A percentile compares a stretch with the other conserved stretches of the same genome.
Conservation (phyloP, 2,113 vertebrate genomes). For the Argyrosomus japonicus region DNA sequence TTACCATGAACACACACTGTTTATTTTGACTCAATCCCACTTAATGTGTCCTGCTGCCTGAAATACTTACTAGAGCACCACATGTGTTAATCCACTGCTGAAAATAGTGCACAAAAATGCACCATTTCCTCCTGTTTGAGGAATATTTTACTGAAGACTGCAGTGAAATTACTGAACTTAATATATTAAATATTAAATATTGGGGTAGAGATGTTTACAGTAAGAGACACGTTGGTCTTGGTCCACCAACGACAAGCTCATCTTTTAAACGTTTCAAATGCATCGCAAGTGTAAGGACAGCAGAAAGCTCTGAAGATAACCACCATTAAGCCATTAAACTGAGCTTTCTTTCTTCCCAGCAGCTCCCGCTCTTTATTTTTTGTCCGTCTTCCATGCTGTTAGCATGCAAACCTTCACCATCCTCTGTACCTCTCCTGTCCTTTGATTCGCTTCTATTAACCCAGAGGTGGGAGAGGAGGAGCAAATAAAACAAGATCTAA, state of each 20-base stretch:
- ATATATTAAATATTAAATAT: too few species aligned
- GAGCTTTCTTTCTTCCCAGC: not conserved
- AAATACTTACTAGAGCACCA: too few species aligned
- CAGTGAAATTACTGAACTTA: too few species aligned
- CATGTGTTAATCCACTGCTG: not conserved
- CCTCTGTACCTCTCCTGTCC: conserved; percentile 35
- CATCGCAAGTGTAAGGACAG: too few species aligned
- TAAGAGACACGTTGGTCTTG: not conserved
- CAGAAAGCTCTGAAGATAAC: too few species aligned
- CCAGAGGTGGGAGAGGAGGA: conserved; percentile 62
- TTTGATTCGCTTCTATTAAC: conserved; percentile 67
- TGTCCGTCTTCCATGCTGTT: conserved; percentile 22
- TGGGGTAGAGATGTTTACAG: too few species aligned
- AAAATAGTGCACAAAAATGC: too few species aligned
- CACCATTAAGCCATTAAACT: conserved; percentile 37
- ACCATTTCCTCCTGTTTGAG: not conserved
- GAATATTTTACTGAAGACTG: too few species aligned
- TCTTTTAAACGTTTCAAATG: not conserved
- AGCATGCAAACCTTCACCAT: conserved; percentile 29
- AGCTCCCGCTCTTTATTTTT: not conserved
- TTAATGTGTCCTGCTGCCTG: not conserved
- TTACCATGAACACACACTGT: not conserved
- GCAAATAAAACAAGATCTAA: conserved; percentile 81
- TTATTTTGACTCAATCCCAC: not conserved
- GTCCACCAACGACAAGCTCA: not conserved